Evolutionary conservation across 2,797 vertebrate genomes (phyloP).

Genomic region (Hippocampus kuda): DNA sequence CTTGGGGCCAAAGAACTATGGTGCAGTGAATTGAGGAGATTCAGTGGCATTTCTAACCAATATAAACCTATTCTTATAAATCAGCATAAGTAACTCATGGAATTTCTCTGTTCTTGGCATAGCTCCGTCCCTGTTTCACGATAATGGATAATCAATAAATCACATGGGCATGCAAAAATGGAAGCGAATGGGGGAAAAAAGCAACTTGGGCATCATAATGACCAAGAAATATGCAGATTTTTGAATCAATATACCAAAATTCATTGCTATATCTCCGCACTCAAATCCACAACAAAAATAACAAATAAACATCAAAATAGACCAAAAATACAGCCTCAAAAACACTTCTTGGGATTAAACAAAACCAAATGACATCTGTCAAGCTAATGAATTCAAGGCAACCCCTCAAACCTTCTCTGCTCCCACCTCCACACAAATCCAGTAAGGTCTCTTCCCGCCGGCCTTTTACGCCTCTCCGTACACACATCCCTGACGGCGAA

Average conservation of each 20-base stretch:
- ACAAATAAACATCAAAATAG: conserved; percentile 41
- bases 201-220: neutral
- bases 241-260: neutral
- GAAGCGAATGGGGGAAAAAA: neutral
- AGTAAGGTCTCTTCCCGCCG: conserved; percentile 48
- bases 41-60: neutral
- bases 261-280: neutral
- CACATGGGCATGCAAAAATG: neutral
- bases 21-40: no score
- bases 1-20: no score
- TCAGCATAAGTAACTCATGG: no score
- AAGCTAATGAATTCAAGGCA: conserved; percentile 47
- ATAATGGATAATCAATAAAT: neutral
- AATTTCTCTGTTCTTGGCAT: no score
- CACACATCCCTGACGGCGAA: conserved; percentile 43
- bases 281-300: conserved; percentile 10
- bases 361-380: conserved; percentile 46
- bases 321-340: conserved; percentile 38
- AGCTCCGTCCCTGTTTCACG: neutral
- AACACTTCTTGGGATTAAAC: conserved; percentile 40
- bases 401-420: conserved; percentile 27
- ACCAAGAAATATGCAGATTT: neutral
- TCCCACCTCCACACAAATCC: conserved; percentile 53
- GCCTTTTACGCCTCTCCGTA: conserved; percentile 42
- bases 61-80: no score